phyloP scores from a whole-genome alignment of 2,113 vertebrate species.

The Ardeotis arabs region DNA sequence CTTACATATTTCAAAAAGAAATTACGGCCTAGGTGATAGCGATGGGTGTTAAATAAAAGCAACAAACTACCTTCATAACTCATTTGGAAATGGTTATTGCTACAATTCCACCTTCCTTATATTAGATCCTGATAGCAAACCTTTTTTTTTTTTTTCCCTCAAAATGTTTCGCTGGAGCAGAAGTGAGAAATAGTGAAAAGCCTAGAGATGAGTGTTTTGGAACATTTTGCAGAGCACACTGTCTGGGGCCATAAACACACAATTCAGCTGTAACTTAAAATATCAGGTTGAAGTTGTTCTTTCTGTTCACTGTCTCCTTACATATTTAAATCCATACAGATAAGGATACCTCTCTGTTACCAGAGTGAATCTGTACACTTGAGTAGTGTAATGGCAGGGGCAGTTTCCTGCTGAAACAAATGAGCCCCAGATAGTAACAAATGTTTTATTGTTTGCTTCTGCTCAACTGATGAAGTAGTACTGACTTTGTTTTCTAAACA shows the following conservation, averaged over 20 bases:
- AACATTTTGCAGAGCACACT: neutral
- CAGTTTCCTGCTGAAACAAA: neutral
- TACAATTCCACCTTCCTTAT: neutral
- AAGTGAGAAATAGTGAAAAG: constrained; percentile 6
- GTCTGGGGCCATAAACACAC: neutral
- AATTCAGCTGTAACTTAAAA: constrained; percentile 31
- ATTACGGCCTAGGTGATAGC: neutral
- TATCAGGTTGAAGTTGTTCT: constrained; percentile 33
- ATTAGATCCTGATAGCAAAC: neutral
- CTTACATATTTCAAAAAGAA: neutral
- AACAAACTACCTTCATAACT: neutral
- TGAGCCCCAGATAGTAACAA: neutral
- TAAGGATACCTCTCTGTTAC: constrained; percentile 5
- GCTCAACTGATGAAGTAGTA: neutral
- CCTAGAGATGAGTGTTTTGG: constrained; percentile 20
- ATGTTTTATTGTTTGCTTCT: neutral
- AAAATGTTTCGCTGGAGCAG: neutral
- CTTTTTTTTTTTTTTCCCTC: neutral
- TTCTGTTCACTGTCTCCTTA: constrained; percentile 34
- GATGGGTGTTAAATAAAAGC: neutral
- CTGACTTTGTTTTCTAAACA: neutral
- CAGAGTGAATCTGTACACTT: constrained; percentile 14
- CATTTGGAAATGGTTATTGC: neutral
- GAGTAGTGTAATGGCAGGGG: neutral
- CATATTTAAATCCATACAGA: constrained; percentile 33